Conservation (phyloP, 2,797 vertebrate genomes). For the Netta rufina region DNA sequence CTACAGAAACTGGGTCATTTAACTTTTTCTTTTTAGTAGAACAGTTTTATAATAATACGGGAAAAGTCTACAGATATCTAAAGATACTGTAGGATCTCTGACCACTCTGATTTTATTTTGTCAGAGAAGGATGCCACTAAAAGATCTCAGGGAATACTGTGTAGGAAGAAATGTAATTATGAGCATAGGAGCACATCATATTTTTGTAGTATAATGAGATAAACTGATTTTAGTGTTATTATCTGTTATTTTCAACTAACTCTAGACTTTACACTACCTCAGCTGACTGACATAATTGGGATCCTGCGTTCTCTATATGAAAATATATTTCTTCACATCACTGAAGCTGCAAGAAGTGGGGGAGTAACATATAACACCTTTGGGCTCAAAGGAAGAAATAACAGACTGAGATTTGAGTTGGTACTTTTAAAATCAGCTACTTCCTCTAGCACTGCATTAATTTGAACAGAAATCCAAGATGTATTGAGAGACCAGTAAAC, state of each 20-base stretch:
- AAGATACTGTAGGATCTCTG: background rate
- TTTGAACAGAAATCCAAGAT: slow-evolving; percentile 36
- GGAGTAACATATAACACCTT: slow-evolving; percentile 21
- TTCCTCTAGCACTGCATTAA: slow-evolving; percentile 49
- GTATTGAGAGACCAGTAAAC: background rate
- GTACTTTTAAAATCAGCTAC: background rate
- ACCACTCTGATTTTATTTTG: background rate
- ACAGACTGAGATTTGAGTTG: background rate
- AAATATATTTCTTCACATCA: slow-evolving; percentile 25
- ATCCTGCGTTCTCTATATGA: background rate
- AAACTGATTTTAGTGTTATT: background rate
- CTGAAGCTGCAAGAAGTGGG: slow-evolving; percentile 20
- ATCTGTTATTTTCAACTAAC: background rate
- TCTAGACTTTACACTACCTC: background rate
- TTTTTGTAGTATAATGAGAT: background rate
- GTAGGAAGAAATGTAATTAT: background rate
- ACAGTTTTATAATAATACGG: background rate
- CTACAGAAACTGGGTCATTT: background rate
- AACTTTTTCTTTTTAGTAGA: background rate
- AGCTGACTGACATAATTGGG: slow-evolving; percentile 27
- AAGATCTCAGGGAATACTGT: background rate
- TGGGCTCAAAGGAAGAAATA: slow-evolving; percentile 35
- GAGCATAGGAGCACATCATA: background rate
- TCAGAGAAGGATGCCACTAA: background rate
- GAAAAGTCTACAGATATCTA: background rate